Base-by-base conservation (phyloP, 2,797 vertebrate species). In the Enteromius treurensis region DNA sequence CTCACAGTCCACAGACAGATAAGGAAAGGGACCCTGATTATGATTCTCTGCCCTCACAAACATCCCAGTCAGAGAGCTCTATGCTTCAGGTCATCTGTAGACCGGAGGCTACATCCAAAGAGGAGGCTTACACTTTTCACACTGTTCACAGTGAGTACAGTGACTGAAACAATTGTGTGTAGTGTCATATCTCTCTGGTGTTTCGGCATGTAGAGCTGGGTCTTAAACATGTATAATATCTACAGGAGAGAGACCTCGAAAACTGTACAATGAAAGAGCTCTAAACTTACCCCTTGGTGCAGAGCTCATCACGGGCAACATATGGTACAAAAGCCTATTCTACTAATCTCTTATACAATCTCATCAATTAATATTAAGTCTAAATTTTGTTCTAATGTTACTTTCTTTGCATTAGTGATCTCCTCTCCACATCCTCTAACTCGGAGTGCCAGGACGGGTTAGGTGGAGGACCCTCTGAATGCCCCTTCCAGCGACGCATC, bases 81-180 rank as follows among this genome's bases (percentile, higher is more conserved):
- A 96, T 99, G 94, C 91, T 99, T 90, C 97, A 99, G 95, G 96
- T 99, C 90, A 97, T 99, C 94, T 98, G 97, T 87, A 96, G 97
- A 90, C 97, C 97, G 17, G 97, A 98, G 83, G 96, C 96, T 0
- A 98, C 96, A 49, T 95, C 90, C 87, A 96, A 95, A 89, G 95
- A 96, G 86, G 95, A 96, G 1, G 95, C 92, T 6, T 96, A 95
- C 85, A 96, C 95, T 80, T 95, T 96, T 83, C 94, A 95, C 42
- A 95, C 95, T 19, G 94, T 96, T 3, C 95, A 96, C 91, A 92
- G 95, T 96, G 88, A 93, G 94, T 88, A n/a, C 64, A 15, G 77
- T 29, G n/a, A 29, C 15, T 42, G 21, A 37, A 14, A 13, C 26
- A 53, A n/a, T 29, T 42, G n/a, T 60, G 13, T 75, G 6, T 21